A percentile compares a stretch with the other conserved stretches of the same genome.
These are phyloP conservation scores for Podarcis siculus DNA, from an alignment of 2,797 vertebrate genomes.

Conservation along the genomic window DNA sequence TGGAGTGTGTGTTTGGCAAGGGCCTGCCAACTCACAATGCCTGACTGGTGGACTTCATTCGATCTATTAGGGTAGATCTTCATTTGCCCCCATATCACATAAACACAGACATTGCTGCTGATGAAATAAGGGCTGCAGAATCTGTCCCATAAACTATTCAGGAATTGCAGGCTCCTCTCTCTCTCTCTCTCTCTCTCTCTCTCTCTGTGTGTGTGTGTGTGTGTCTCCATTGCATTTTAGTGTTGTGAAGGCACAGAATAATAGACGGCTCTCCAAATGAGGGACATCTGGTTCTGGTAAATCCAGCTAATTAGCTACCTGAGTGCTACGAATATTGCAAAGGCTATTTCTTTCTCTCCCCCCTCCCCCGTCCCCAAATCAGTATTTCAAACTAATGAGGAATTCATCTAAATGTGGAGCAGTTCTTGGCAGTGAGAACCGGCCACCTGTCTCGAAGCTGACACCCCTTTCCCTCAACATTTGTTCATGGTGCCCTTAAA, in stretches of 20 bases:
- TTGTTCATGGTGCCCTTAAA: neutral
- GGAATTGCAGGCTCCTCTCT: neutral
- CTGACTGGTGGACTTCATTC: neutral
- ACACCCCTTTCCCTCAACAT: neutral
- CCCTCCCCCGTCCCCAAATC: no score
- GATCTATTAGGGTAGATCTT: neutral
- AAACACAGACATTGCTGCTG: no score
- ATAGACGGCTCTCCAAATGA: neutral
- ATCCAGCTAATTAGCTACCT: neutral
- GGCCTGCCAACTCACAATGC: no score
- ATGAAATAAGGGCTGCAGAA: neutral
- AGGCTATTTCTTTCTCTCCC: neutral
- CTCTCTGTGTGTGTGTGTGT: neutral
- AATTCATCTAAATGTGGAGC: neutral
- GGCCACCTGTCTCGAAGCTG: neutral
- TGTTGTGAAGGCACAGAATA: neutral
- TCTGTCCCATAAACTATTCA: neutral
- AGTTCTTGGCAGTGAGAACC: neutral
- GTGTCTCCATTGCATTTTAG: neutral
- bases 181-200: no score
- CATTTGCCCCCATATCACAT: neutral
- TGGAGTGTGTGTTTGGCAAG: neutral
- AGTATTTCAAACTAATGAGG: neutral
- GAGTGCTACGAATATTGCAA: neutral
- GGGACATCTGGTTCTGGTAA: neutral